Evolutionary conservation across 2,797 vertebrate species (phyloP).

Genomic region (Etheostoma nigrum): DNA sequence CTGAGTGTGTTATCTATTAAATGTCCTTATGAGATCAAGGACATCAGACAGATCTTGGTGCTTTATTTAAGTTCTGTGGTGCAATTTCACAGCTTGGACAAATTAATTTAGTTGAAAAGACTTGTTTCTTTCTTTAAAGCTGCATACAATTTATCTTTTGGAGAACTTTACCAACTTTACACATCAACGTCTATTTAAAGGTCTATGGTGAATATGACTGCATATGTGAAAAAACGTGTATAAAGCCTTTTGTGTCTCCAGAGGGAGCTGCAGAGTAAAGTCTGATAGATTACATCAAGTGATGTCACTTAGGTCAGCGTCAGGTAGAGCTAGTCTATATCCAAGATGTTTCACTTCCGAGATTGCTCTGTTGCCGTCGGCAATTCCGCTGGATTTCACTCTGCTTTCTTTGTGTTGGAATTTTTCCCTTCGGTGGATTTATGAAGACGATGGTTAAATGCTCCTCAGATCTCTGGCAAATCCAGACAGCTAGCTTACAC

Average conservation of each 20-base stretch:
- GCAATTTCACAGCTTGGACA: neutral
- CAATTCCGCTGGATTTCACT: too few relatives aligned
- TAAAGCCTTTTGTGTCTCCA: neutral
- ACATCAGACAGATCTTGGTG: neutral
- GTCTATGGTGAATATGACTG: neutral
- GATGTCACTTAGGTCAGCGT: neutral
- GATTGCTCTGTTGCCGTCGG: too few relatives aligned
- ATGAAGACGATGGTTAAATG: too few relatives aligned
- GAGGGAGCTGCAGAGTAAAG: neutral
- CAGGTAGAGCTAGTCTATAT: neutral
- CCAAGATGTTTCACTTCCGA: too few relatives aligned
- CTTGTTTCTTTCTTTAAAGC: conserved; percentile 3
- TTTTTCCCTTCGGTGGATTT: too few relatives aligned
- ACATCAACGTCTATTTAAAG: neutral
- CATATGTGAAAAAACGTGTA: neutral
- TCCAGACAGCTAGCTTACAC: too few relatives aligned
- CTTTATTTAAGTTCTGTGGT: neutral
- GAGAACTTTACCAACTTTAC: neutral
- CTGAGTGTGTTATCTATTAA: conserved; percentile 6
- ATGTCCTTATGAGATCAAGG: conserved; percentile 18
- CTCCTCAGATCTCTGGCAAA: too few relatives aligned
- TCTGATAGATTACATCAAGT: neutral
- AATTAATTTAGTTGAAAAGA: neutral
- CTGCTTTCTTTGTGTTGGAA: too few relatives aligned
- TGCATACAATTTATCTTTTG: neutral